Base-by-base conservation (phyloP, 2,888 invertebrate genomes). In the Esperia sulphurella region DNA sequence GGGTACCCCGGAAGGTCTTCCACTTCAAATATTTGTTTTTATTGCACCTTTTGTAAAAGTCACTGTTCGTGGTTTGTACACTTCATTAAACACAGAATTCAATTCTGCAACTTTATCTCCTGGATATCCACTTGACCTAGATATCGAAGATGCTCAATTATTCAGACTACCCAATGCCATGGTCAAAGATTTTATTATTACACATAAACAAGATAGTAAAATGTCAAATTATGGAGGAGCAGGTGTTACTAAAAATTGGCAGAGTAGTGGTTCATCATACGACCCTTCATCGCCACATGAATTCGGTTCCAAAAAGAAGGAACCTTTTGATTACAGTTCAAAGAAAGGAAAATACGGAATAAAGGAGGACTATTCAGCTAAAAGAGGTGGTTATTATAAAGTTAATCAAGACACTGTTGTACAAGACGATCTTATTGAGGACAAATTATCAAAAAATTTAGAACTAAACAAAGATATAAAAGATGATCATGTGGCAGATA, bases 101-200 rank as follows among this genome's bases (percentile, higher is more conserved):
- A 88, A 87, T 57, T 59, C 66, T 9, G 79, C 75, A 13, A 65
- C 76, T 46, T 57, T 82, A 46, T 91, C 72, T 75, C 94, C 61
- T 60, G 93, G 93, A n/a, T 96, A 92, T 89, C 95, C 95, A 33
- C 90, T 95, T 68, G 95, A 96, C 70, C 91, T 94, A 55, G 81
- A 83, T 14, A 87, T 93, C 59, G 83, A 91, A 48, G 90, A 92
- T 45, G 80, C 63, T 39, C 68, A 73, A 46, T 52, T 88, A 47
- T 76, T 84, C 58, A 65, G 70, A 33, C 57, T 89, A 41, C 85
- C 88, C 2, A 89, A 89, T 57, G 68, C 78, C 12, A 59, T 85
- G 39, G 54, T 85, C 0, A 87, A 83, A 63, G 81, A 85, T 49
- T 56, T 83, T 30, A 53, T 59, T 7, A 63, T 89, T 1, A 75